Evolutionary conservation across 2,888 invertebrate genomes (phyloP), one percentile per base, ranked within the genome.

Genomic region (Parnassius apollo): DNA sequence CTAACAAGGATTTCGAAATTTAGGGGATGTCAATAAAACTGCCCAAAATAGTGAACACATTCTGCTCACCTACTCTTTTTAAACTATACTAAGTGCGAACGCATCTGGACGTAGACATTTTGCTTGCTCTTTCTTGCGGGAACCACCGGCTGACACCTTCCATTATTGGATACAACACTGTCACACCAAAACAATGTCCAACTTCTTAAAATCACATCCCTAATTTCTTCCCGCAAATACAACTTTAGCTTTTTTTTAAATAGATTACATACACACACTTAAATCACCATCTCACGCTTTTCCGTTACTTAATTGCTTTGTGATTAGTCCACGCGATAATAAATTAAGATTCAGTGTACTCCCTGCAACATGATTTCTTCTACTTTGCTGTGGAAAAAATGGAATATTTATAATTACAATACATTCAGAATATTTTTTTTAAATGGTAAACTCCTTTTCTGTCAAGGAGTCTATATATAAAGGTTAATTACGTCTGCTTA

Each of bases 131-230:
- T 75, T 75, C 81, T 78, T 80, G 80, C 88, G 90, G 91, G 90
- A 89, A 85, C 80, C 81, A 80, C 85, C 81, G 71, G 72, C 84
- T 81, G 71, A 75, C 82, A 77, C 86, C 90, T 91, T 91, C 91
- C 91, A 88, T 84, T 80, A 86, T 81, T 86, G 91, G 91, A 91
- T 91, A 91, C 91, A 91, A 91, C 91, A 91, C 91, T 88, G 82
- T 80, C 91, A 88, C 85, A 85, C 90, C 91, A 88, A 78, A 85
- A 80, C 83, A 84, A 81, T 89, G 91, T 91, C 91, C 88, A 67
- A 79, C 88, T 69, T 76, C 86, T 80, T 70, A 53, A 72, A 77
- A 81, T 83, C 82, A 71, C 82, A 71, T 72, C 71, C 81, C 80
- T 72, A 79, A 76, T 78, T 78, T 78, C 76, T 83, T 87, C 90